Base-by-base conservation (phyloP, 1,140 invertebrate species). In the Melipona quadrifasciata region DNA sequence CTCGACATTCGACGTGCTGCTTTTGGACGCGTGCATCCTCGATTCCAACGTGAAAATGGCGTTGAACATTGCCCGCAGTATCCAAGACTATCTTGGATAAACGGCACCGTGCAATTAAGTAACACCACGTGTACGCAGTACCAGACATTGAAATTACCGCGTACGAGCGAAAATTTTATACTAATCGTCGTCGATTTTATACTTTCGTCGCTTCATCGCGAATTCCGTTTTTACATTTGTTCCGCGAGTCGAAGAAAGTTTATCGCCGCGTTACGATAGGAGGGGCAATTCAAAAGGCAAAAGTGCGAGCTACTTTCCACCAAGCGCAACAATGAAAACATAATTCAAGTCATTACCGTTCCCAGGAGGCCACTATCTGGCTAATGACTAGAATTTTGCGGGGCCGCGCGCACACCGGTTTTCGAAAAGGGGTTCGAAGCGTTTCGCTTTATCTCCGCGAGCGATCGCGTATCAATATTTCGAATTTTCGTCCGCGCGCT, bases 131-230 rank as follows among this genome's bases (percentile, higher is more conserved):
- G 47, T 24, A 55, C 16, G 16, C 10, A 55, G 16, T 6, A 34
- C 57, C 12, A 74, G 57, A 65, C 47, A 31, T n/a, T 77, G 21
- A 68, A 77, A 83, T 83, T 70, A 31, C 34, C 73, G 2, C 0
- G 24, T 34, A 31, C 14, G 4, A 3, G 65, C 34, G 73, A 0
- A 76, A 77, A 61, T 83, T 77, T 77, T 77, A 77, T 58, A 77
- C 76, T 70, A 68, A 73, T 74, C 61, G 27, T 51, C 64, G 67
- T 61, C 47, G 51, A 2, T 58, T n/a, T n/a, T n/a, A n/a, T n/a
- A n/a, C 8, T 47, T 47, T 8, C 39, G 39, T 6, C 0, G 8
- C 8, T 47, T 31, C 31, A 39, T 71, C 53, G 0, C 19, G 19
- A 39, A 61, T 31, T 71, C n/a, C 12, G 14, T 58, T 80, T 27